phyloP scores from a whole-genome alignment of 2,113 vertebrate species.

The Cryptomyrus ogoouensis region DNA sequence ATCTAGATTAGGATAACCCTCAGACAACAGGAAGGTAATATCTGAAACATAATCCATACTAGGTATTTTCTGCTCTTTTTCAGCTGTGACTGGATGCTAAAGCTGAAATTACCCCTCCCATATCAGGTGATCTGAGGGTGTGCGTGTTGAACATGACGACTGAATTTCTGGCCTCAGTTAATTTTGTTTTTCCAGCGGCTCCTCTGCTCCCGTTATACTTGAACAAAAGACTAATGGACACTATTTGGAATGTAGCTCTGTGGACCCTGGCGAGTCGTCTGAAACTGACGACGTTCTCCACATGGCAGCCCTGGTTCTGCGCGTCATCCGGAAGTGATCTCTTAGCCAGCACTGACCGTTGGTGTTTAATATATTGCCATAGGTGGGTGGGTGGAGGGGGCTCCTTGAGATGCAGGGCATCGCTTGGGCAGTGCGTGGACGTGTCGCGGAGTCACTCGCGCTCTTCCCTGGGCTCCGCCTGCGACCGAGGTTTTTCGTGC shows the following conservation, averaged over 20 bases:
- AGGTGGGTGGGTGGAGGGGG: conserved; percentile 23
- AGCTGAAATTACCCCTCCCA: neutral
- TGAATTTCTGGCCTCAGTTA: conserved; percentile 26
- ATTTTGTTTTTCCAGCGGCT: conserved; percentile 36
- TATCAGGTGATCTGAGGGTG: conserved; percentile 54
- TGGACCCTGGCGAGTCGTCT: conserved; percentile 43
- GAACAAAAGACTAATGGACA: conserved; percentile 50
- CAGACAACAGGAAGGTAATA: conserved; percentile 43
- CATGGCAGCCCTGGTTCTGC: conserved; percentile 21
- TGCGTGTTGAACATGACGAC: conserved; percentile 37
- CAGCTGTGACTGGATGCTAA: conserved; percentile 49
- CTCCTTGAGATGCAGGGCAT: neutral
- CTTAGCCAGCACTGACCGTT: conserved; percentile 29
- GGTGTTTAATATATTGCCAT: conserved; percentile 46
- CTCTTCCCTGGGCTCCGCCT: neutral
- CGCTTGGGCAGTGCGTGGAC: neutral
- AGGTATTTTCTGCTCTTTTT: conserved; percentile 36
- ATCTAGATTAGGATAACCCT: conserved; percentile 43
- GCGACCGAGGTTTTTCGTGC: too few species aligned
- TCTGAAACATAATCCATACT: conserved; percentile 39
- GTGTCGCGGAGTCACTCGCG: too few species aligned
- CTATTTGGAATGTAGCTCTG: conserved; percentile 62
- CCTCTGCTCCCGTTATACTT: conserved; percentile 31
- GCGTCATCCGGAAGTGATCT: conserved; percentile 28
- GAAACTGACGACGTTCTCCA: conserved; percentile 33